These are phyloP conservation scores for Propithecus coquereli DNA, from an alignment of 2,113 vertebrate genomes.

Conservation along the genomic window DNA sequence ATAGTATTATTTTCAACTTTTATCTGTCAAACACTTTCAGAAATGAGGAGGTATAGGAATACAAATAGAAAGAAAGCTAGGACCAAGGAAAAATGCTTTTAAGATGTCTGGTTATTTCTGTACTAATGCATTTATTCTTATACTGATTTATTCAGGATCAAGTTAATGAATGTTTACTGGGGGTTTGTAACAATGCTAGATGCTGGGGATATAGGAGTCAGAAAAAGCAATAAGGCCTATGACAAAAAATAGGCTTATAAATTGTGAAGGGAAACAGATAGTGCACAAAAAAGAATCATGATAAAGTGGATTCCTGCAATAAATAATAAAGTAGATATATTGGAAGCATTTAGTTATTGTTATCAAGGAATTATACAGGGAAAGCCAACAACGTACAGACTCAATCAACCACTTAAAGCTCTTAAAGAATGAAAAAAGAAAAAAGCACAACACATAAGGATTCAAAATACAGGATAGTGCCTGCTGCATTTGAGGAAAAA, in stretches of 20 bases:
- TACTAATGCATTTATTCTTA: not conserved
- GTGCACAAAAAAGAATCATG: not conserved
- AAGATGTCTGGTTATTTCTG: not conserved
- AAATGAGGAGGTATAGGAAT: not conserved
- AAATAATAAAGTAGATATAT: not conserved
- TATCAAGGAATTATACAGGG: not conserved
- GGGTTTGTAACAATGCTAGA: not conserved
- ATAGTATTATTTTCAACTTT: not conserved
- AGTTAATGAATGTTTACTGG: not conserved
- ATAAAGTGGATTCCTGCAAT: not conserved
- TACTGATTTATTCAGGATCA: not conserved
- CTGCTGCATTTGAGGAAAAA: not conserved
- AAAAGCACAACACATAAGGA: not conserved
- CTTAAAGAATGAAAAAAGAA: not conserved
- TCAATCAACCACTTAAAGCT: not conserved
- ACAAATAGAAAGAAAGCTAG: not conserved
- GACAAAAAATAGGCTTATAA: not conserved
- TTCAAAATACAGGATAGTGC: not conserved
- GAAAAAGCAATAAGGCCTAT: not conserved
- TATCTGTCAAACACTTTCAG: not conserved
- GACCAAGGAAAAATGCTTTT: not conserved
- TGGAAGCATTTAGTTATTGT: not conserved
- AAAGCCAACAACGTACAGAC: not conserved
- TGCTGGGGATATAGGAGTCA: not conserved
- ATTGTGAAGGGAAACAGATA: not conserved